Conservation (phyloP, 1,140 invertebrate genomes). For the Eueides isabella region DNA sequence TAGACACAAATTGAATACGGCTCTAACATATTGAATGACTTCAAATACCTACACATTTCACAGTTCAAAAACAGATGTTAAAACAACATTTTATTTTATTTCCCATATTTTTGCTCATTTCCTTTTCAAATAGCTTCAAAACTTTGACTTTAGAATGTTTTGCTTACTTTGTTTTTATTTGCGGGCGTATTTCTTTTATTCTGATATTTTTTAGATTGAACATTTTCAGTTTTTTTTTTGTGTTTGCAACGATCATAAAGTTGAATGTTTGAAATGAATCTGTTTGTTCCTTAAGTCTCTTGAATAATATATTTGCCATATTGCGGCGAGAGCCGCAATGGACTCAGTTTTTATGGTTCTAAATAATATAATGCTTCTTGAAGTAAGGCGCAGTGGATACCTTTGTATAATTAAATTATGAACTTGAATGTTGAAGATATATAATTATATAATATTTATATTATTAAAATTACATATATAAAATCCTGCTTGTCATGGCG, state of each 20-base stretch:
- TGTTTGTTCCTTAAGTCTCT: slow-evolving; percentile 4
- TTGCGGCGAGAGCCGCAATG: neutral
- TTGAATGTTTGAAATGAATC: slow-evolving; percentile 1
- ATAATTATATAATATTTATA: neutral
- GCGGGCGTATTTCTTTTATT: neutral
- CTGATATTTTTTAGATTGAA: slow-evolving; percentile 4
- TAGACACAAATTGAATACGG: neutral
- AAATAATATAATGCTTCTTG: slow-evolving; percentile 10
- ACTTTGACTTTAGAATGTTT: neutral
- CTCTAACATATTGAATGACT: neutral
- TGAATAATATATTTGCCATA: slow-evolving; percentile 5
- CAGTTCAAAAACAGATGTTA: slow-evolving; percentile 3
- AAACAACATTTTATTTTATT: neutral
- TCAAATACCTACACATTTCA: neutral
- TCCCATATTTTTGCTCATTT: neutral
- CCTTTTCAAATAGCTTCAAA: neutral
- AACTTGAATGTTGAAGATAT: neutral
- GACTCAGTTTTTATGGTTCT: neutral
- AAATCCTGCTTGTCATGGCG: too few relatives aligned
- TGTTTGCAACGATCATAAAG: neutral
- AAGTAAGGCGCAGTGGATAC: neutral
- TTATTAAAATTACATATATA: too few relatives aligned
- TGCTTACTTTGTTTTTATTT: slow-evolving; percentile 1
- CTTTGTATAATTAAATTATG: neutral
- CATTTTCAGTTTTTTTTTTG: neutral